phyloP scores from a whole-genome alignment of 2,888 invertebrate species.

The Lissonota sp. region DNA sequence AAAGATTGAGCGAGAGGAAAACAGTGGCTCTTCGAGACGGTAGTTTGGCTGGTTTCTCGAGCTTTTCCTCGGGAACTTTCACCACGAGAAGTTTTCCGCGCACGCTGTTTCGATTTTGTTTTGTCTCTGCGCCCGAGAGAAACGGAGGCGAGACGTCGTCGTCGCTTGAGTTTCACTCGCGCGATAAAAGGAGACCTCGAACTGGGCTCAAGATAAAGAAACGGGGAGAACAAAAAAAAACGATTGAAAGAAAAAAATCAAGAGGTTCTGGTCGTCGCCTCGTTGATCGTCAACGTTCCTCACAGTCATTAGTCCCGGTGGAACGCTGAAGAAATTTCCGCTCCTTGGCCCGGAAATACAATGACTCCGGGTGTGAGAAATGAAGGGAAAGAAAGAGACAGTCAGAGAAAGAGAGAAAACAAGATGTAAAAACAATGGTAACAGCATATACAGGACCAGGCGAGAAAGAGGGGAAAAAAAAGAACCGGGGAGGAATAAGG shows the following conservation, averaged over 20 bases:
- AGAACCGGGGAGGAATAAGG: constrained; percentile 26
- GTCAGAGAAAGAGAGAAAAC: constrained; percentile 5
- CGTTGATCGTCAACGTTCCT: constrained; percentile 40
- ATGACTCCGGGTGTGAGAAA: not conserved
- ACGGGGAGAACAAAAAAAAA: constrained; percentile 26
- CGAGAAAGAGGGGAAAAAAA: constrained; percentile 4
- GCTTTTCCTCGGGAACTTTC: not conserved
- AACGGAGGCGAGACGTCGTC: too few relatives aligned
- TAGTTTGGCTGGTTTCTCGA: not conserved
- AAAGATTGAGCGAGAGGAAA: not conserved
- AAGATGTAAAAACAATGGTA: constrained; percentile 12
- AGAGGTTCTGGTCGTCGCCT: constrained; percentile 22
- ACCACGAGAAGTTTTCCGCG: not conserved
- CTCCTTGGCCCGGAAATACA: too few relatives aligned
- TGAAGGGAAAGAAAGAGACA: not conserved
- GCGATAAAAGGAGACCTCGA: not conserved
- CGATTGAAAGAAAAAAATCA: constrained; percentile 26
- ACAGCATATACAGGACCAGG: not conserved
- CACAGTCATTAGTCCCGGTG: constrained; percentile 56
- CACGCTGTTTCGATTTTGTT: constrained; percentile 2
- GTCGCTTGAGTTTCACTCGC: not conserved
- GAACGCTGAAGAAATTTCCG: not conserved
- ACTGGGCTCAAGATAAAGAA: constrained; percentile 7
- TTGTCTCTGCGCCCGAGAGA: not conserved
- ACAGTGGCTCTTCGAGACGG: not conserved